These are phyloP conservation scores for Tricholauxania praeusta DNA, from an alignment of 2,888 invertebrate genomes.

Conservation along the genomic window DNA sequence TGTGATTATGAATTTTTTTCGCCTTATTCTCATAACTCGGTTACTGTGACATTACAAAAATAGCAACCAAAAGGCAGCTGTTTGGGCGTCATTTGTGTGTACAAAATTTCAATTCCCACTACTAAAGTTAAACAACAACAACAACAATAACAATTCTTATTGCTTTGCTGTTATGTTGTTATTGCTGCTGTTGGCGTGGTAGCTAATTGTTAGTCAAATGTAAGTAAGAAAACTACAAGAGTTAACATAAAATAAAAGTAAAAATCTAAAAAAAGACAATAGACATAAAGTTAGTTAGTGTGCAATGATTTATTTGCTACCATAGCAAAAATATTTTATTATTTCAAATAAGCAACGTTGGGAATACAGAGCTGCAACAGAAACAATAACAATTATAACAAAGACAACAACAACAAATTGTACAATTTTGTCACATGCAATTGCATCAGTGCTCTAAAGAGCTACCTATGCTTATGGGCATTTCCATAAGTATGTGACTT, in stretches of 20 bases:
- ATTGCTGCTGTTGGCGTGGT: constrained; percentile 10
- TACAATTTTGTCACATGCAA: constrained; percentile 29
- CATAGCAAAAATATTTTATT: background rate
- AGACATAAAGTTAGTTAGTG: background rate
- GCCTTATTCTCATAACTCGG: too few relatives aligned
- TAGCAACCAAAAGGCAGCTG: too few relatives aligned
- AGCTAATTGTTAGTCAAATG: constrained; percentile 21
- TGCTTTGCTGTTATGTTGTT: background rate
- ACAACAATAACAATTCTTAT: background rate
- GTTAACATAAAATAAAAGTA: background rate
- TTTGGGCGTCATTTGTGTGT: too few relatives aligned
- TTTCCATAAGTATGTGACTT: too few relatives aligned
- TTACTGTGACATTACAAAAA: too few relatives aligned
- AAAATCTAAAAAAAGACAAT: background rate
- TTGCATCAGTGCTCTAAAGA: constrained; percentile 14
- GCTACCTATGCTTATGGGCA: too few relatives aligned
- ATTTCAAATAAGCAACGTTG: constrained; percentile 9
- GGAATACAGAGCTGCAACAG: constrained; percentile 3
- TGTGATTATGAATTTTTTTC: too few relatives aligned
- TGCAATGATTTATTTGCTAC: constrained; percentile 25
- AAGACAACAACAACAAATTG: constrained; percentile 6
- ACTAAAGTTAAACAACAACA: too few relatives aligned
- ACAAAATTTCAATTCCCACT: constrained; percentile 1
- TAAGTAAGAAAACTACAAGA: background rate
- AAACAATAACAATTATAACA: constrained; percentile 8